phyloP scores from a whole-genome alignment of 2,888 invertebrate species.

The Tyria jacobaeae region DNA sequence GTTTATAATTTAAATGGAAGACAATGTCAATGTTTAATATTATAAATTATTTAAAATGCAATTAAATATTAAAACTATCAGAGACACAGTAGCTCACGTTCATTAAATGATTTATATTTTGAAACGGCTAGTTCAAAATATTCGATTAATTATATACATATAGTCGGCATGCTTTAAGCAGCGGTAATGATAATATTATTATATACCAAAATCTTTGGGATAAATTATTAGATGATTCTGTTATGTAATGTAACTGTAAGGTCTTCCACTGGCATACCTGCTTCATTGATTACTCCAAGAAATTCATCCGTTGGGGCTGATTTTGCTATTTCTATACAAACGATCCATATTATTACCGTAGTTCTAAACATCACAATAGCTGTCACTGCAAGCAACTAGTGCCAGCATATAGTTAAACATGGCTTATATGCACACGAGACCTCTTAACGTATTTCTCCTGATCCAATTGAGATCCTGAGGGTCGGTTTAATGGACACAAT shows the following conservation, averaged over 20 bases:
- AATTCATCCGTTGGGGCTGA: constrained; percentile 68
- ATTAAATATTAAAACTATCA: too few relatives aligned
- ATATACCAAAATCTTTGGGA: too few relatives aligned
- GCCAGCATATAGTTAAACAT: constrained; percentile 59
- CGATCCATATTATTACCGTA: constrained; percentile 61
- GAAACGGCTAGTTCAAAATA: too few relatives aligned
- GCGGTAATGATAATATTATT: background rate
- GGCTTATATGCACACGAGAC: constrained; percentile 70
- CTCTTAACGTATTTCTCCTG: constrained; percentile 71
- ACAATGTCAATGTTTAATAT: too few relatives aligned
- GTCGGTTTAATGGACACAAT: constrained; percentile 71
- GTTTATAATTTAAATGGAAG: too few relatives aligned
- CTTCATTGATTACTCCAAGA: constrained; percentile 59
- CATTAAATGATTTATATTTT: too few relatives aligned
- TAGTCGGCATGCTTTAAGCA: background rate
- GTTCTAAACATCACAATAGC: constrained; percentile 50
- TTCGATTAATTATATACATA: too few relatives aligned
- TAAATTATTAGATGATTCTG: background rate
- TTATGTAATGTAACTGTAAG: background rate
- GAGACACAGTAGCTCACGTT: too few relatives aligned
- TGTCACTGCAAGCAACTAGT: constrained; percentile 58
- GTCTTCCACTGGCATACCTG: constrained; percentile 55
- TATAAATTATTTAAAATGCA: too few relatives aligned
- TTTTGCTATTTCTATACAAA: constrained; percentile 54
- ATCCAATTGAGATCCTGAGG: constrained; percentile 77